Percentiles rank a stretch among this genome's conserved stretches.
These are phyloP conservation scores for Dermochelys coriacea DNA, from an alignment of 2,797 vertebrate genomes.

Conservation along the genomic window DNA sequence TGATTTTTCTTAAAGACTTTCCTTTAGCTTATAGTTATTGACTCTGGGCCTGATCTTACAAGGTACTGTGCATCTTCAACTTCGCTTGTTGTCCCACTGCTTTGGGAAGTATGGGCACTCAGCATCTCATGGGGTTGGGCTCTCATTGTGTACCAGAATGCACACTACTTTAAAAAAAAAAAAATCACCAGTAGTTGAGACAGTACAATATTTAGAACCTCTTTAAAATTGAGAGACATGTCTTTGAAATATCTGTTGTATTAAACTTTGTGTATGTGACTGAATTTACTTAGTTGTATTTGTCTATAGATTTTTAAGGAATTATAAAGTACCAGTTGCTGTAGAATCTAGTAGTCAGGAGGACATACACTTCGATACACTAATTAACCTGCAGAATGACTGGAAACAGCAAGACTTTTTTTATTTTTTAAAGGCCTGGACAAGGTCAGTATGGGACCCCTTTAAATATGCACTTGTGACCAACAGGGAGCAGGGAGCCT, in stretches of 20 bases:
- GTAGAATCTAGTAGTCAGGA: not conserved
- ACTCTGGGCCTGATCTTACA: not conserved
- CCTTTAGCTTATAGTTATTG: not conserved
- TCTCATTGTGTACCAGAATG: not conserved
- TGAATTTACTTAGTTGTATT: not conserved
- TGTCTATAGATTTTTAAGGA: not conserved
- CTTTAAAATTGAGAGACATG: not conserved
- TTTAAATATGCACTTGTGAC: not conserved
- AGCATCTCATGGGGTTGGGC: not conserved
- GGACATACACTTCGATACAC: not conserved
- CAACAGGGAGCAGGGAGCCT: not conserved
- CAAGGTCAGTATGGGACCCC: not conserved
- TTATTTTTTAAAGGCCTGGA: not conserved
- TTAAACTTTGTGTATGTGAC: not conserved
- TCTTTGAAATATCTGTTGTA: not conserved
- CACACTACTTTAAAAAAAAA: not conserved
- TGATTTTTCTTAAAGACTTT: not conserved
- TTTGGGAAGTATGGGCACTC: not conserved
- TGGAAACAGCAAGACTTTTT: too few relatives aligned
- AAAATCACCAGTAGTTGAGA: not conserved
- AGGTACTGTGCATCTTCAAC: not conserved
- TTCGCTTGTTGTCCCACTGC: constrained; percentile 10
- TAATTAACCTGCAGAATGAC: not conserved
- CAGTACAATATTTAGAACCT: not conserved
- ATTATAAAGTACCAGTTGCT: not conserved